A percentile compares a stretch with the other conserved stretches of the same genome.
These are phyloP conservation scores for Macrochelys suwanniensis DNA, from an alignment of 2,797 vertebrate species.

Conservation along the genomic window DNA sequence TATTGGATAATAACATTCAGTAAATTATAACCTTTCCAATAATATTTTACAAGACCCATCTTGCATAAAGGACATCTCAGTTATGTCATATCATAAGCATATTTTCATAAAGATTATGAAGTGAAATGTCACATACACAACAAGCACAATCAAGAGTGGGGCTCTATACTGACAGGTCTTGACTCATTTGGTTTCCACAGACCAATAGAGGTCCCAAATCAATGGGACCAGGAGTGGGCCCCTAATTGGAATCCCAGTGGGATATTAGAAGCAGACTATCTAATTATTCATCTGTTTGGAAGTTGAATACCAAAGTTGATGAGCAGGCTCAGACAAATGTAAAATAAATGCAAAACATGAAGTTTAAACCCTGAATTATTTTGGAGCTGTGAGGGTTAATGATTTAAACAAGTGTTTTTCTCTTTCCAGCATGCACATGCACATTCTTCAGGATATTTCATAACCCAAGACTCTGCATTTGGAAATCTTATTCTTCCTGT, in stretches of 20 bases:
- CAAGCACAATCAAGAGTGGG: background rate
- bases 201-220: background rate
- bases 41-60: too few species aligned
- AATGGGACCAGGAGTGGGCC: background rate
- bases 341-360: background rate
- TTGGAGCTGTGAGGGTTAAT: background rate
- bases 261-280: background rate
- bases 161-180: background rate
- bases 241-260: background rate
- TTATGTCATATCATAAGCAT: too few species aligned
- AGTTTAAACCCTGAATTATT: constrained; percentile 16
- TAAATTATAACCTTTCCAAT: too few species aligned
- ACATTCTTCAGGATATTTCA: constrained; percentile 98
- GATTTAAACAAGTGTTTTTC: constrained; percentile 39
- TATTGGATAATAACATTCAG: too few species aligned
- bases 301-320: background rate
- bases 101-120: too few species aligned
- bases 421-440: constrained; percentile 91
- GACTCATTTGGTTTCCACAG: background rate
- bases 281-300: background rate
- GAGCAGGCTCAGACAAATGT: background rate
- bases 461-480: constrained; percentile 98
- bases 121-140: background rate
- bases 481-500: constrained; percentile 99
- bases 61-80: too few species aligned